phyloP scores from a whole-genome alignment of 2,888 invertebrate genomes.

The Ditylenchus weischeri region DNA sequence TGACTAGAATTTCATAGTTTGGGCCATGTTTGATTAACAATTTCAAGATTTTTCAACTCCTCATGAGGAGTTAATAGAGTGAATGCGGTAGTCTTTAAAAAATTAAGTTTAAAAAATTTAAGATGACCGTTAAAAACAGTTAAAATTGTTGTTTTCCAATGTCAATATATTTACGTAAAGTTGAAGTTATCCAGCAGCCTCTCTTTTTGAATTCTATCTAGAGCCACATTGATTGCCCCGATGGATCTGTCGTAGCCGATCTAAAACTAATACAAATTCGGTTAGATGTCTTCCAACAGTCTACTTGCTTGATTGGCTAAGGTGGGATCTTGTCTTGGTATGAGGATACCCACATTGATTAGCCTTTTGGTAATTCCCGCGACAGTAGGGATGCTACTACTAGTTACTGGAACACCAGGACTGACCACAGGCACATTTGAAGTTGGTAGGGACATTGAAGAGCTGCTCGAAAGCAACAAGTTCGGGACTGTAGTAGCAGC shows the following conservation, averaged over 20 bases:
- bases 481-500: no score
- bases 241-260: conserved; percentile 17
- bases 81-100: no score
- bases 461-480: no score
- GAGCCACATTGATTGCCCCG: conserved; percentile 17
- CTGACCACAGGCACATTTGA: no score
- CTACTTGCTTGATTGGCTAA: not conserved
- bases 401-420: no score
- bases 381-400: not conserved
- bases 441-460: no score
- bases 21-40: no score
- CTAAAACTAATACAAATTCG: not conserved
- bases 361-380: not conserved
- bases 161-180: conserved; percentile 13
- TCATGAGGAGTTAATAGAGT: no score
- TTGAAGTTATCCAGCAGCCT: conserved; percentile 18
- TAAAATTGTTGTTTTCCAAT: no score
- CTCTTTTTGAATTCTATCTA: conserved; percentile 16
- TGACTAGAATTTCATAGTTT: no score
- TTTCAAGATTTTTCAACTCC: no score
- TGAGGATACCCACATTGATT: conserved; percentile 18
- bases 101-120: no score
- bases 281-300: not conserved
- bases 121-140: not conserved
- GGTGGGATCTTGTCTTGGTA: conserved; percentile 3